Base-by-base conservation (phyloP, 2,888 invertebrate species). In the Ecliptopera silaceata region DNA sequence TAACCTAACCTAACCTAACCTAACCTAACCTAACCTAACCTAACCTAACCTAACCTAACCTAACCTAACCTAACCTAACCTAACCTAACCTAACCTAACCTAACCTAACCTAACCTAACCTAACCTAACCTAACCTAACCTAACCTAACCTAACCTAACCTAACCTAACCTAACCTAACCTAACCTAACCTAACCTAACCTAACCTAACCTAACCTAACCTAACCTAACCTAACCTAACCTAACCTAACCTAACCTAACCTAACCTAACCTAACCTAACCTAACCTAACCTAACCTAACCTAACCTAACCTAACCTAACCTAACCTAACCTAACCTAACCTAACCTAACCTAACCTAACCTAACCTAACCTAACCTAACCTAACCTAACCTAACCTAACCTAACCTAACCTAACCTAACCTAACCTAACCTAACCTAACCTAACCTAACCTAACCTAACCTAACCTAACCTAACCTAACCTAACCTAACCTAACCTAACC, bases 31-130 rank as follows among this genome's bases (percentile, higher is more conserved):
- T 43, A 39, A 34, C 46, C 43, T 43, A 43, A 43, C 39, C 39
- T 41, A 41, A 41, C 39, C 39, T 41, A 46, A 53, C 45, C 54
- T 54, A 54, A 56, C 55, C 49, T 53, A 53, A 53, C 53, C 53
- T 53, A 53, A 53, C 53, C 53, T 53, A 53, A 55, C 48, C 55
- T 55, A 55, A 55, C 55, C 55, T 55, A 55, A 55, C 56, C 56
- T 56, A 56, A 56, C 56, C 56, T 53, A 53, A 53, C 53, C 53
- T 53, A 53, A 53, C 53, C 55, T 56, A 56, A 56, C 56, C 56
- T 56, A 56, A 56, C 56, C 56, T 56, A 56, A 56, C 56, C 56
- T 56, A 56, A 56, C 56, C 56, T 56, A 56, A 56, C 56, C 56
- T 56, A 56, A 56, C 56, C 56, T 56, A 56, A 56, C 56, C 56